phyloP scores from a whole-genome alignment of 2,888 invertebrate species.

The Tortrix viridana region DNA sequence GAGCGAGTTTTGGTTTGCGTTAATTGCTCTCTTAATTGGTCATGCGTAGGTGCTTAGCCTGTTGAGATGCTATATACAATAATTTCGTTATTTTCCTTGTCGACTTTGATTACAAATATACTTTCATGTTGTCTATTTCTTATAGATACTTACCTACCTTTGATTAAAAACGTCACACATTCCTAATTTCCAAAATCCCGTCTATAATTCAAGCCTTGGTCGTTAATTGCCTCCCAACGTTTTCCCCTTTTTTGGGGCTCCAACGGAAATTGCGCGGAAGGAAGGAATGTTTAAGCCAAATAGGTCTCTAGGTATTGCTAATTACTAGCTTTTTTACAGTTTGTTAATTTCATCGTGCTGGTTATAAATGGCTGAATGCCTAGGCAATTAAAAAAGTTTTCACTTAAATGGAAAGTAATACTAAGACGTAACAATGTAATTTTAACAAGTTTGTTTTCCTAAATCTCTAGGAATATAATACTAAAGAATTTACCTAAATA shows the following conservation, averaged over 20 bases:
- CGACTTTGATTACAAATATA: too few species aligned
- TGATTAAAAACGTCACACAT: constrained; percentile 45
- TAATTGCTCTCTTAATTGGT: constrained; percentile 33
- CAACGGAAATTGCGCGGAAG: constrained; percentile 76
- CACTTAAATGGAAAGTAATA: not conserved
- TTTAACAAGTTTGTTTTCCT: too few species aligned
- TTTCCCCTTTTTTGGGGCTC: constrained; percentile 60
- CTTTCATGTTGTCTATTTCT: too few species aligned
- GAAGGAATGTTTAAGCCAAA: constrained; percentile 68
- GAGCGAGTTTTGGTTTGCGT: not conserved
- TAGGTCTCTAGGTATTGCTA: constrained; percentile 67
- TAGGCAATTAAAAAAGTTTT: not conserved
- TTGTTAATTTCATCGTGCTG: constrained; percentile 52
- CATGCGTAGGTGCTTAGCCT: constrained; percentile 18
- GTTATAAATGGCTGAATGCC: constrained; percentile 44
- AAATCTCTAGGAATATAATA: too few species aligned
- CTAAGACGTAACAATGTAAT: too few species aligned
- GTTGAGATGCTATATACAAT: not conserved
- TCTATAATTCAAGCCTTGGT: constrained; percentile 63
- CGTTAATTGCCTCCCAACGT: constrained; percentile 70
- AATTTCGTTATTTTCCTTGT: too few species aligned
- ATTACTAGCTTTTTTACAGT: constrained; percentile 61
- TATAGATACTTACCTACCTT: not conserved
- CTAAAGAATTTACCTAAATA: too few species aligned
- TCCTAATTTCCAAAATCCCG: constrained; percentile 53